These are phyloP conservation scores for Drosophila maculinotata DNA, from an alignment of 2,888 invertebrate genomes.

Conservation along the genomic window DNA sequence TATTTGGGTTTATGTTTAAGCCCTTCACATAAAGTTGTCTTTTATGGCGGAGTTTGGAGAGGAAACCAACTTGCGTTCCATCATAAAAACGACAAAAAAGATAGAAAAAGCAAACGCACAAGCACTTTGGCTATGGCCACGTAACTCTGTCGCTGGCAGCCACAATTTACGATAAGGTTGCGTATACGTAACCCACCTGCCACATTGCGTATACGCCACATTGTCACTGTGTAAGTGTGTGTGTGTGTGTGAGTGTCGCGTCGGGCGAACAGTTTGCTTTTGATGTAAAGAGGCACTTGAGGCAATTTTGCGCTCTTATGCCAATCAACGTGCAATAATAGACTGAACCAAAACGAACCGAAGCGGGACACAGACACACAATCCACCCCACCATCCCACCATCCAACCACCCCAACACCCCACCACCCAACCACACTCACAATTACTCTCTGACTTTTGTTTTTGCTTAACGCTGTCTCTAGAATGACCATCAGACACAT, in stretches of 20 bases:
- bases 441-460: constrained; percentile 48
- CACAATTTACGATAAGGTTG: constrained; percentile 66
- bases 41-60: constrained; percentile 44
- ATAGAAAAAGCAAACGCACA: constrained; percentile 12
- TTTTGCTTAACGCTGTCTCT: constrained; percentile 49
- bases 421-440: constrained; percentile 1
- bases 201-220: constrained; percentile 65
- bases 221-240: constrained; percentile 12
- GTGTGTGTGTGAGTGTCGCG: constrained; percentile 20
- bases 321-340: constrained; percentile 72
- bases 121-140: constrained; percentile 21
- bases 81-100: constrained; percentile 43
- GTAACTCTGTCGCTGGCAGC: constrained; percentile 58
- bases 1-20: constrained; percentile 66
- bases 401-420: not conserved
- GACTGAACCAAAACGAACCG: constrained; percentile 37
- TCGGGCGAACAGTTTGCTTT: constrained; percentile 60
- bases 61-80: constrained; percentile 22
- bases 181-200: constrained; percentile 57
- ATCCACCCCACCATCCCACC: constrained; percentile 1
- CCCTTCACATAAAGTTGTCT: constrained; percentile 68
- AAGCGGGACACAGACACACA: constrained; percentile 22
- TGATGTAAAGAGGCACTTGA: constrained; percentile 72
- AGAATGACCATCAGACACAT: constrained; percentile 80
- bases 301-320: constrained; percentile 73